phyloP scores from a whole-genome alignment of 1,140 invertebrate species.

The Coelopa frigida region DNA sequence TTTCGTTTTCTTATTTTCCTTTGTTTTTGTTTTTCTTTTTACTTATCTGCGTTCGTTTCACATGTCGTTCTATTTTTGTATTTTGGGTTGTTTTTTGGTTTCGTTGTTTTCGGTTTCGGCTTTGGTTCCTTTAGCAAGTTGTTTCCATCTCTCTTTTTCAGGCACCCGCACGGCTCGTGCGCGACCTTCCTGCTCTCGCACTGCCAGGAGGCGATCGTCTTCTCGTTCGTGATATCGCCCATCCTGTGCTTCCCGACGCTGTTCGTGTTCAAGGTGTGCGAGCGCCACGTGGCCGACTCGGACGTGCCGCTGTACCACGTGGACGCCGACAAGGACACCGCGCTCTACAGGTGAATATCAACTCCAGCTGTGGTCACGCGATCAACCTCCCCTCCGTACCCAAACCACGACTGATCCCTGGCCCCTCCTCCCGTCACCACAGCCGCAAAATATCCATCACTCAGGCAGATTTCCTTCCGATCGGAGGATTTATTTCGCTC shows the following conservation, averaged over 20 bases:
- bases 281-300: conserved; percentile 42
- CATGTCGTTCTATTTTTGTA: no score
- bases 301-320: conserved; percentile 55
- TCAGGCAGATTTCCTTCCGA: no score
- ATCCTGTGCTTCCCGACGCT: conserved; percentile 74
- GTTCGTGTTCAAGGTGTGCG: conserved; percentile 56
- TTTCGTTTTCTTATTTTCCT: not conserved
- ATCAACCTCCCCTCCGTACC: no score
- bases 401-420: no score
- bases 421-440: no score
- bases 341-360: conserved; percentile 48
- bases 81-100: no score
- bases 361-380: no score
- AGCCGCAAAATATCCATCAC: no score
- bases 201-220: conserved; percentile 65
- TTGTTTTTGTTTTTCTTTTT: conserved; percentile 8
- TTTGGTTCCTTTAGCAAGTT: conserved; percentile 43
- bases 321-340: conserved; percentile 52
- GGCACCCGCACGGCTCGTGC: conserved; percentile 51
- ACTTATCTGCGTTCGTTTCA: not conserved
- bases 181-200: conserved; percentile 40
- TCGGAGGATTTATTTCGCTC: no score
- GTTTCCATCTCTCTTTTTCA: conserved; percentile 45
- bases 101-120: no score
- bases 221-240: conserved; percentile 64